A percentile compares a stretch with the other conserved stretches of the same genome.
Conservation (phyloP, 2,888 invertebrate genomes). For the Clusia tigrina region DNA sequence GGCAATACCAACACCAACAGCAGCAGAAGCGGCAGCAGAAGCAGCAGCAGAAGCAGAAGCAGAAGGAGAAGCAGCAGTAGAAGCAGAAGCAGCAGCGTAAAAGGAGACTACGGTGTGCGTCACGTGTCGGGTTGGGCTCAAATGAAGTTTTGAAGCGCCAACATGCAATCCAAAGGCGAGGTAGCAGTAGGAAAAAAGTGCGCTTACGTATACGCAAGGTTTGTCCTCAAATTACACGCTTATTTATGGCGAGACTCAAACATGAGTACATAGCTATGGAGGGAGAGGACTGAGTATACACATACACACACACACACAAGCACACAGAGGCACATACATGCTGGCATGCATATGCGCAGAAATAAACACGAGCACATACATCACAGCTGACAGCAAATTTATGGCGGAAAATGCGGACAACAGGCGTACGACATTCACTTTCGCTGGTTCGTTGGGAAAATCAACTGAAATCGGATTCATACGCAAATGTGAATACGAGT, state of each 20-base stretch:
- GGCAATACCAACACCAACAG: too few relatives aligned
- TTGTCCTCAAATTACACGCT: not conserved
- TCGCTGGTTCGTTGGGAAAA: not conserved
- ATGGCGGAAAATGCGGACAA: not conserved
- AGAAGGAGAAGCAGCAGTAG: too few relatives aligned
- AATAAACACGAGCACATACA: not conserved
- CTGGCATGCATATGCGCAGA: not conserved
- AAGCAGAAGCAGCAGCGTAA: too few relatives aligned
- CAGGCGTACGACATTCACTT: not conserved
- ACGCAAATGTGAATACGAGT: not conserved
- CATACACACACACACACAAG: not conserved
- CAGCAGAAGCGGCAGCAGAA: too few relatives aligned
- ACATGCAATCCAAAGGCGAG: too few relatives aligned
- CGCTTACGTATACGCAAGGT: constrained; percentile 23
- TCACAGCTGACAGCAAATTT: not conserved
- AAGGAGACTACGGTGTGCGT: too few relatives aligned
- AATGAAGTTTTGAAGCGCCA: too few relatives aligned
- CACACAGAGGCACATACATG: not conserved
- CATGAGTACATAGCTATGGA: too few relatives aligned
- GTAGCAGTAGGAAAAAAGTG: too few relatives aligned
- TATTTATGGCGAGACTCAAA: not conserved
- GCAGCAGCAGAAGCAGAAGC: too few relatives aligned
- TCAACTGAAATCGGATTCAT: not conserved
- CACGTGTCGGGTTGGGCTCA: too few relatives aligned
- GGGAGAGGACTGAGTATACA: too few relatives aligned